Evolutionary conservation across 2,888 invertebrate genomes (phyloP).

Genomic region (Belgica antarctica): DNA sequence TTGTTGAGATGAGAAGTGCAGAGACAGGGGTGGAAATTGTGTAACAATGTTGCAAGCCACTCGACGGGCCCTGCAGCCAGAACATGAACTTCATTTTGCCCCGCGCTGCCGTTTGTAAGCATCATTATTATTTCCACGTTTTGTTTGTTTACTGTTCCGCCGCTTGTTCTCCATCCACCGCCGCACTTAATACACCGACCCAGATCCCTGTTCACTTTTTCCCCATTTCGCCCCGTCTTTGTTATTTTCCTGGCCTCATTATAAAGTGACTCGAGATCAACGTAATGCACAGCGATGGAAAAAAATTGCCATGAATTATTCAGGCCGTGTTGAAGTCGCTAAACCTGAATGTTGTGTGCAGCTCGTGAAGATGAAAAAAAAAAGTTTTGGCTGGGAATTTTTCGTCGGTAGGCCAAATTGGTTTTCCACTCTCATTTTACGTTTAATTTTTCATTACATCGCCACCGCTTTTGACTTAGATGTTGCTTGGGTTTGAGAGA

Average conservation of each 20-base stretch:
- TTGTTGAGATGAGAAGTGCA: too few relatives aligned
- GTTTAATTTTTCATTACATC: conserved; percentile 21
- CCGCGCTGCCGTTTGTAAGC: neutral
- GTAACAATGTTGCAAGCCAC: neutral
- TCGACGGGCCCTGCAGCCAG: neutral
- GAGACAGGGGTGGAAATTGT: too few relatives aligned
- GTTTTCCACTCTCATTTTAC: conserved; percentile 36
- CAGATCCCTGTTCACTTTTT: conserved; percentile 20
- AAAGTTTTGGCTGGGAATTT: conserved; percentile 8
- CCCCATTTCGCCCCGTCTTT: neutral
- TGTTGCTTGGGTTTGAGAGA: conserved; percentile 10
- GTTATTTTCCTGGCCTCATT: conserved; percentile 35
- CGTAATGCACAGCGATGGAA: conserved; percentile 19
- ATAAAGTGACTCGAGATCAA: conserved; percentile 41
- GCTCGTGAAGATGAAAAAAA: neutral
- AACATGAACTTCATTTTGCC: neutral
- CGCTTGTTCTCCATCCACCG: neutral
- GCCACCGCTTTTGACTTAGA: too few relatives aligned
- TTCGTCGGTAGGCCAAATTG: conserved; percentile 4
- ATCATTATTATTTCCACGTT: conserved; percentile 41
- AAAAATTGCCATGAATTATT: conserved; percentile 43
- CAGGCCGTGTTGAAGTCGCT: neutral
- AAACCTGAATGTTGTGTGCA: conserved; percentile 1
- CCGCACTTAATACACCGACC: conserved; percentile 15
- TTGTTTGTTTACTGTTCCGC: conserved; percentile 26